phyloP scores from a whole-genome alignment of 2,797 vertebrate species.

The Leucoraja ocellata region DNA sequence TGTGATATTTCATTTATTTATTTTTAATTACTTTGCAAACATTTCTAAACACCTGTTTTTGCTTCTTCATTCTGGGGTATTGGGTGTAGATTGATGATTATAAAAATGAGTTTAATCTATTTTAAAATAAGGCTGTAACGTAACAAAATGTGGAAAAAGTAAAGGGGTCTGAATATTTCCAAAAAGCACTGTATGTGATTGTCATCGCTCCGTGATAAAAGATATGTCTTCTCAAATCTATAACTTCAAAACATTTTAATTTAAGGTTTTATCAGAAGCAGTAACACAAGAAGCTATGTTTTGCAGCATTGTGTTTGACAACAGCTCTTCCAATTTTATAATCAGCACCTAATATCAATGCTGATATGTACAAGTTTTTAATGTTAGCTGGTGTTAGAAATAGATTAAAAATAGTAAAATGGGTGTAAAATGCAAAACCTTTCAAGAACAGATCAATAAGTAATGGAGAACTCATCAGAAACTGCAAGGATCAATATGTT shows the following conservation, averaged over 20 bases:
- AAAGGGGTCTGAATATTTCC: no score
- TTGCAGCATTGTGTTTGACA: background rate
- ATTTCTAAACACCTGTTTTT: no score
- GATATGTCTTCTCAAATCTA: background rate
- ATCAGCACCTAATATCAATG: background rate
- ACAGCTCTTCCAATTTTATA: background rate
- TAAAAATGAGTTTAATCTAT: no score
- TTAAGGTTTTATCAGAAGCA: background rate
- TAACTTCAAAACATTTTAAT: background rate
- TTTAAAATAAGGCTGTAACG: no score
- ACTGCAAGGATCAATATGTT: background rate
- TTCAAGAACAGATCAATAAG: background rate
- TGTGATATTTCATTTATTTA: no score
- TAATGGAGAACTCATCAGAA: background rate
- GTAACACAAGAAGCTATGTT: background rate
- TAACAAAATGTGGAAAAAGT: no score
- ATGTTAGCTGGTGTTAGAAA: background rate
- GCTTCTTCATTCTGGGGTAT: no score
- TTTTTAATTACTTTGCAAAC: no score
- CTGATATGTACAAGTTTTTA: background rate
- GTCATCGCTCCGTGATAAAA: background rate
- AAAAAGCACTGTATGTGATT: background rate
- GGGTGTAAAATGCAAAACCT: background rate
- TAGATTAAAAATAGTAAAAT: background rate
- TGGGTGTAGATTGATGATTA: no score